Evolutionary conservation across 2,888 invertebrate genomes (phyloP).

Genomic region (Drosophila barbarae): DNA sequence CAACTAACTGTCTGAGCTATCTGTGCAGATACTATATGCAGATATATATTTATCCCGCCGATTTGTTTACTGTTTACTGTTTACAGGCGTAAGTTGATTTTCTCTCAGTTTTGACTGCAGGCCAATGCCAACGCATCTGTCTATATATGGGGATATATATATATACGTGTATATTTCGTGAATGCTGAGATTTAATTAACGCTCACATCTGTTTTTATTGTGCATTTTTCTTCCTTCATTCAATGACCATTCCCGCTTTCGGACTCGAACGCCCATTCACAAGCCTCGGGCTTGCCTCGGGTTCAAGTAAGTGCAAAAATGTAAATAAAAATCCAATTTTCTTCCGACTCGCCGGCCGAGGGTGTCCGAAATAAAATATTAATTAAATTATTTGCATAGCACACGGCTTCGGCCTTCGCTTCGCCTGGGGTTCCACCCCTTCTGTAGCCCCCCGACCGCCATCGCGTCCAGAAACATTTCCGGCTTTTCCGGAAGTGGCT

Average conservation of each 20-base stretch:
- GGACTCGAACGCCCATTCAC: slow-evolving; percentile 13
- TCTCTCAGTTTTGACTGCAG: slow-evolving; percentile 40
- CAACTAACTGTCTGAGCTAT: slow-evolving; percentile 52
- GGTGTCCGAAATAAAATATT: slow-evolving; percentile 59
- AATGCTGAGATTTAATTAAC: slow-evolving; percentile 45
- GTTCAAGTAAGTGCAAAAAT: slow-evolving; percentile 53
- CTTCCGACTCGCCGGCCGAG: slow-evolving; percentile 42
- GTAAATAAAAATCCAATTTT: slow-evolving; percentile 52
- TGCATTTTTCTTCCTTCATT: slow-evolving; percentile 35
- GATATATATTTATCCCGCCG: slow-evolving; percentile 15
- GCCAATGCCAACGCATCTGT: slow-evolving; percentile 51
- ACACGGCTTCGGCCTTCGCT: slow-evolving; percentile 15
- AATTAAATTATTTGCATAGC: slow-evolving; percentile 69
- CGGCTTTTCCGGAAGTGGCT: slow-evolving; percentile 52
- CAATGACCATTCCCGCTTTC: slow-evolving; percentile 19
- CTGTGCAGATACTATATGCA: slow-evolving; percentile 13
- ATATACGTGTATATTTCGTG: background rate
- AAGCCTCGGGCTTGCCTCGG: slow-evolving; percentile 17
- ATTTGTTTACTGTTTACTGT: slow-evolving; percentile 74
- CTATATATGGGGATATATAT: slow-evolving; percentile 1
- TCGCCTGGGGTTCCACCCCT: background rate
- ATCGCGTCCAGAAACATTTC: slow-evolving; percentile 32
- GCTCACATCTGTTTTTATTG: slow-evolving; percentile 51
- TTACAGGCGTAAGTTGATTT: slow-evolving; percentile 70
- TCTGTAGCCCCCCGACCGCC: background rate